Percentiles rank a stretch among this genome's conserved stretches.
These are phyloP conservation scores for Cynopterus brachyotis DNA, from an alignment of 2,113 vertebrate genomes.

Conservation along the genomic window DNA sequence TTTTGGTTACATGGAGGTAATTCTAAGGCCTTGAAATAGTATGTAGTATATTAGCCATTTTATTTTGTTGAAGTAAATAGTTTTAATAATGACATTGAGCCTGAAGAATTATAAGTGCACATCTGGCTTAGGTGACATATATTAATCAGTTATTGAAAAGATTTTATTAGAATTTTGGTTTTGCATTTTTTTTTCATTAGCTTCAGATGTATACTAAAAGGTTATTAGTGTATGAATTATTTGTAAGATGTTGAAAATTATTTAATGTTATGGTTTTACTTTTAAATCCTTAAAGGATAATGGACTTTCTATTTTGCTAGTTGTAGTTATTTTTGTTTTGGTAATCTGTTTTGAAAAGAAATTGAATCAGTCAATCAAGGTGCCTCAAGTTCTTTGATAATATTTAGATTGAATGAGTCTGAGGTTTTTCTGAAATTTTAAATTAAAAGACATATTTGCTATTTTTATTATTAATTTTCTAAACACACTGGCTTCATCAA, in stretches of 20 bases:
- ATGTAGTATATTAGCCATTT: not conserved
- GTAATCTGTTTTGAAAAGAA: constrained; percentile 44
- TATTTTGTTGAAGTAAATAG: not conserved
- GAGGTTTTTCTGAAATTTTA: constrained; percentile 27
- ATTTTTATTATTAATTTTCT: not conserved
- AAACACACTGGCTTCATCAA: not conserved
- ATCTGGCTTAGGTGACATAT: not conserved
- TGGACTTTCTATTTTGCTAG: not conserved
- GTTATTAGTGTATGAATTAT: constrained; percentile 25
- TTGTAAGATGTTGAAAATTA: constrained; percentile 30
- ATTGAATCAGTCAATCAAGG: constrained; percentile 26
- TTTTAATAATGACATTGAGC: constrained; percentile 19
- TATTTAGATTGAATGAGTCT: not conserved
- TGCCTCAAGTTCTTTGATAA: constrained; percentile 10
- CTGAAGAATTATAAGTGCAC: not conserved
- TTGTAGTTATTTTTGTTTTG: constrained; percentile 13
- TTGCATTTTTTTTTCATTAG: not conserved
- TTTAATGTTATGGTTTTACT: constrained; percentile 4
- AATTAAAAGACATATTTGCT: not conserved
- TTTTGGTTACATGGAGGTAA: constrained; percentile 15
- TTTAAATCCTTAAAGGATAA: constrained; percentile 33
- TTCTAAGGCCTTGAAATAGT: not conserved
- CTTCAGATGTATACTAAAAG: not conserved
- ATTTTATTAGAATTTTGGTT: constrained; percentile 13
- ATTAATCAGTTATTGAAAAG: not conserved